Evolutionary conservation across 1,140 invertebrate genomes (phyloP).

Genomic region (Apis dorsata): DNA sequence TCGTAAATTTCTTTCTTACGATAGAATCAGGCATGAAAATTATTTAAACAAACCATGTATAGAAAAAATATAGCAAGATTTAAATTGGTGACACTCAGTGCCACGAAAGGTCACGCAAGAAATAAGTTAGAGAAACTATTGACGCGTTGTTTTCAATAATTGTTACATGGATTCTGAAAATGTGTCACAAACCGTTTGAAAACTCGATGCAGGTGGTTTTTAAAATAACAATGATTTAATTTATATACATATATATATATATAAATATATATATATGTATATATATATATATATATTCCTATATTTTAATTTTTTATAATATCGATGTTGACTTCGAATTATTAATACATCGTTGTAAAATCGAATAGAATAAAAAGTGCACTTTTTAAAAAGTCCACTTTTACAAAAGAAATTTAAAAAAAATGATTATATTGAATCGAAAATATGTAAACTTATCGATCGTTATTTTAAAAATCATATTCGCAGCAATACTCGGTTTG

Average conservation of each 20-base stretch:
- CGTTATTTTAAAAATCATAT: constrained; percentile 3
- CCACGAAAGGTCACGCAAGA: constrained; percentile 78
- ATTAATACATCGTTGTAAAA: not conserved
- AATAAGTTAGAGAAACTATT: constrained; percentile 66
- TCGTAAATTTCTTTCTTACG: constrained; percentile 23
- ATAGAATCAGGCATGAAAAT: not conserved
- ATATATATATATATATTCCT: not conserved
- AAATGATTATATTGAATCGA: too few relatives aligned
- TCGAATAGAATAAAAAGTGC: not conserved
- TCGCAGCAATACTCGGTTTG: constrained; percentile 25
- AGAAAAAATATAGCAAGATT: constrained; percentile 44
- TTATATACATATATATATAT: not conserved
- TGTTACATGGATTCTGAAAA: constrained; percentile 48
- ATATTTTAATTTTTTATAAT: not conserved
- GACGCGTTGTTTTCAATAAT: constrained; percentile 46
- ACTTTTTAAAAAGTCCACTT: too few relatives aligned
- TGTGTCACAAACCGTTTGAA: not conserved
- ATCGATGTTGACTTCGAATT: not conserved
- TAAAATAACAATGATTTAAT: constrained; percentile 32
- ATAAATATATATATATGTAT: too few relatives aligned
- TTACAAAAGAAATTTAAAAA: too few relatives aligned
- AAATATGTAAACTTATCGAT: not conserved
- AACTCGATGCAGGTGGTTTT: constrained; percentile 58
- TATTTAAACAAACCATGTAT: constrained; percentile 39
- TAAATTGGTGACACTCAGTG: constrained; percentile 71